Base-by-base conservation (phyloP, 2,888 invertebrate species). In the Sesamia inferens region DNA sequence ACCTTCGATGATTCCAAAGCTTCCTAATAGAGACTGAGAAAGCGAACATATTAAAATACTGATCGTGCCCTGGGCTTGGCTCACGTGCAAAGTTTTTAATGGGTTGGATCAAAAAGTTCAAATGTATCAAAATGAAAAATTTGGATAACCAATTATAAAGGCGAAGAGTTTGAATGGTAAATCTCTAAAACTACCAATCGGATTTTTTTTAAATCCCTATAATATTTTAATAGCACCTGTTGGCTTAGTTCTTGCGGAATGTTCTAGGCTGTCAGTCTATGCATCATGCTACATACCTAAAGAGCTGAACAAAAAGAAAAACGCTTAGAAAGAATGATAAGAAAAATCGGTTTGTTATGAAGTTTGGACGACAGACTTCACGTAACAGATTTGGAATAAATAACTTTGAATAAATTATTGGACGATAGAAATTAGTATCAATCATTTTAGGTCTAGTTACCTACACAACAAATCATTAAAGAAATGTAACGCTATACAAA, bases 21-120 rank as follows among this genome's bases (percentile, higher is more conserved):
- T 6, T 13, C n/a, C 14, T 16, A n/a, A 24, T 19, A 48, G 13
- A 78, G 16, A 47, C 2, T 7, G n/a, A 11, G 8, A 44, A 69
- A 69, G 44, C 13, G 13, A 44, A 39, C 48, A 48, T 55, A 69
- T 75, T 48, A n/a, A 55, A 75, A 55, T 61, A 55, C 24, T 31
- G 70, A 47, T 42, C 47, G 19, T 48, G 24, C 22, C 11, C n/a
- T 16, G n/a, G 48, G 42, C 5, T 48, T 44, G 39, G 24, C 13
- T 55, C 2, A n/a, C n/a, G 19, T 11, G 51, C 13, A n/a, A n/a
- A n/a, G n/a, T n/a, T 61, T 66, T 24, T n/a, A 31, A n/a, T n/a
- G 42, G 42, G 39, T 44, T 13, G 31, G 14, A 10, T 48, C 14
- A 22, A 22, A 22, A 13, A 10, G 8, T 59, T 48, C 0, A 54